Conservation (phyloP, 2,797 vertebrate species). For the Chelidonichthys spinosus region DNA sequence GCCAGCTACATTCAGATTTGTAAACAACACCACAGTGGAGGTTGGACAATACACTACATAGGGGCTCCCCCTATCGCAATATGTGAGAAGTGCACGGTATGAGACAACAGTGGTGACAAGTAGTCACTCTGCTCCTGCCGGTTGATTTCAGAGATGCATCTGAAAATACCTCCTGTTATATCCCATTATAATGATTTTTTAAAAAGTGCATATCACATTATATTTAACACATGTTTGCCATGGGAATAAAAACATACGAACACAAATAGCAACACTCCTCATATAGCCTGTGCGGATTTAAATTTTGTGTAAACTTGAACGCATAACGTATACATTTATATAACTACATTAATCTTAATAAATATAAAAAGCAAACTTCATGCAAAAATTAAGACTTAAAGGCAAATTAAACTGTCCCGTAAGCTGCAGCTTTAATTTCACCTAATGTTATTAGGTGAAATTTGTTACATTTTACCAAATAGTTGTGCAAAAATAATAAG, state of each 20-base stretch:
- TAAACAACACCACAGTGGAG: conserved; percentile 37
- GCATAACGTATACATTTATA: not conserved
- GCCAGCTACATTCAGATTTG: conserved; percentile 13
- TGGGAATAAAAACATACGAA: not conserved
- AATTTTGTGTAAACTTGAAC: not conserved
- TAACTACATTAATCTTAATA: not conserved
- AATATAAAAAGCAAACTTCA: not conserved
- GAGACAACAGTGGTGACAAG: not conserved
- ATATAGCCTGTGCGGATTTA: not conserved
- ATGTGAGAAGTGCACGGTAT: conserved; percentile 39
- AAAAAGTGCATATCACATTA: not conserved
- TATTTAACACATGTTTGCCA: not conserved
- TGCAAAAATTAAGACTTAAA: not conserved
- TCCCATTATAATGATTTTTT: not conserved
- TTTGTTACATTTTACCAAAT: not conserved
- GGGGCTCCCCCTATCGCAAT: conserved; percentile 65
- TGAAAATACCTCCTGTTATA: not conserved
- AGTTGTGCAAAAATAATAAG: not conserved
- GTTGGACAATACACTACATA: conserved; percentile 19
- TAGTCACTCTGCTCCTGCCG: not conserved
- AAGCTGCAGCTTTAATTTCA: not conserved
- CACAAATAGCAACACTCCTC: not conserved
- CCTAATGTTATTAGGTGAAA: not conserved
- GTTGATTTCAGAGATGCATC: not conserved
- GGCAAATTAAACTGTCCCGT: not conserved